Percentiles rank a stretch among this genome's conserved stretches.
These are phyloP conservation scores for Crocallis elinguaria DNA, from an alignment of 2,888 invertebrate genomes.

Conservation along the genomic window DNA sequence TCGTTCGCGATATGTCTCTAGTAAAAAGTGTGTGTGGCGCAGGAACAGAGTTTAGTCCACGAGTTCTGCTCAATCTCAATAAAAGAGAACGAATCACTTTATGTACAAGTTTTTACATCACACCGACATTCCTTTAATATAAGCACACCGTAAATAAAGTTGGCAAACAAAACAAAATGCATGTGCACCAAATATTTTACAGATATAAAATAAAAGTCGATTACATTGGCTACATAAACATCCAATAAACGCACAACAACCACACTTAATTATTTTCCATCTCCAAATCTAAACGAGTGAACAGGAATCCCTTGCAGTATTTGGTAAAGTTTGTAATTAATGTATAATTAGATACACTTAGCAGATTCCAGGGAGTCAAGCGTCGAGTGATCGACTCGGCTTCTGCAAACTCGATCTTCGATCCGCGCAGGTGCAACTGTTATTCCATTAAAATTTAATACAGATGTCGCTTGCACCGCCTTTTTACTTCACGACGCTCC, in stretches of 20 bases:
- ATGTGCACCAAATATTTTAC: too few relatives aligned
- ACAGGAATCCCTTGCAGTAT: conserved; percentile 42
- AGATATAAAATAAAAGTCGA: too few relatives aligned
- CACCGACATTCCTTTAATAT: too few relatives aligned
- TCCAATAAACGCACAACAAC: conserved; percentile 1
- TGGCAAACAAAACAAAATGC: too few relatives aligned
- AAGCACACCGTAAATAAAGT: too few relatives aligned
- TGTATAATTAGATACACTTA: conserved; percentile 73
- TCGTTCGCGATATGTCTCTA: too few relatives aligned
- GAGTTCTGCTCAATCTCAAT: too few relatives aligned
- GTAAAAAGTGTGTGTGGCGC: too few relatives aligned
- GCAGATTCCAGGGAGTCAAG: conserved; percentile 59
- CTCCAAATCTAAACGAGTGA: conserved; percentile 39
- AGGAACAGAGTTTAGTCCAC: too few relatives aligned
- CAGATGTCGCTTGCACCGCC: conserved; percentile 81
- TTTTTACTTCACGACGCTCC: conserved; percentile 76
- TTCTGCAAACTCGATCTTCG: conserved; percentile 57
- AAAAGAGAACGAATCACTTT: too few relatives aligned
- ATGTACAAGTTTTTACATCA: too few relatives aligned
- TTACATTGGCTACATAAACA: too few relatives aligned
- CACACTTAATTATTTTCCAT: conserved; percentile 5
- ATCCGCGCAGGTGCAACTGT: conserved; percentile 73
- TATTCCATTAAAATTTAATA: conserved; percentile 82
- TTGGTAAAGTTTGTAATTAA: conserved; percentile 56
- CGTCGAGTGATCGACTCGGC: conserved; percentile 61